phyloP scores from a whole-genome alignment of 2,797 vertebrate species.

The Falco rusticolus region DNA sequence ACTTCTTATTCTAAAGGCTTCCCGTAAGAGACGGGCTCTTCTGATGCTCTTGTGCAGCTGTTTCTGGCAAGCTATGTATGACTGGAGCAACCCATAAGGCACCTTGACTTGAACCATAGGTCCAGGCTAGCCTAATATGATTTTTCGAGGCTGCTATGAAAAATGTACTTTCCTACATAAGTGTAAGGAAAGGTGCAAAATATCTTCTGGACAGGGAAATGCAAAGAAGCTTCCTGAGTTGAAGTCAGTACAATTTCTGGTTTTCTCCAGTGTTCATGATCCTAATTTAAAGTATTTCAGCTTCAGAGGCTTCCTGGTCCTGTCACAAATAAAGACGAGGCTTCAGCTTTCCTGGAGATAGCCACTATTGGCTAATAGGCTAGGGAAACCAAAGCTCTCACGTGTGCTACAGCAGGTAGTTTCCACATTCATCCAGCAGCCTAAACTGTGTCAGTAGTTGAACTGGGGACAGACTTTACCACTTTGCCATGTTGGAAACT shows the following conservation, averaged over 20 bases:
- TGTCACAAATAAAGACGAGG: not conserved
- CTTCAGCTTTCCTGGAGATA: not conserved
- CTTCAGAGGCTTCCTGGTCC: not conserved
- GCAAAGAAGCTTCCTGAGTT: not conserved
- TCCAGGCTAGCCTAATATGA: not conserved
- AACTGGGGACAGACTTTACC: not conserved
- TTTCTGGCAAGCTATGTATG: not conserved
- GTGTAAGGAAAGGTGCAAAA: not conserved
- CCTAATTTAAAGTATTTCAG: constrained; percentile 7
- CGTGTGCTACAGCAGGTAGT: not conserved
- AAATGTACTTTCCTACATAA: not conserved
- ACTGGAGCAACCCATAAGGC: not conserved
- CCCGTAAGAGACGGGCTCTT: not conserved
- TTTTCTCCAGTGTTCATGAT: not conserved
- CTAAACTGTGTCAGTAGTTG: not conserved
- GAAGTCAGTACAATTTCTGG: not conserved
- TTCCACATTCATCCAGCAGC: not conserved
- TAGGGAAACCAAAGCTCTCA: not conserved
- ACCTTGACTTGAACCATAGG: not conserved
- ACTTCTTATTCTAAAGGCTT: not conserved
- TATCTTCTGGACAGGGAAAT: not conserved
- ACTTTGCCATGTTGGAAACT: not conserved
- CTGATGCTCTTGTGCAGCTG: not conserved
- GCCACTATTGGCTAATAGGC: not conserved
- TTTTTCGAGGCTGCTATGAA: not conserved